Base-by-base conservation (phyloP, 2,113 vertebrate species). In the Porphyrio hochstetteri region DNA sequence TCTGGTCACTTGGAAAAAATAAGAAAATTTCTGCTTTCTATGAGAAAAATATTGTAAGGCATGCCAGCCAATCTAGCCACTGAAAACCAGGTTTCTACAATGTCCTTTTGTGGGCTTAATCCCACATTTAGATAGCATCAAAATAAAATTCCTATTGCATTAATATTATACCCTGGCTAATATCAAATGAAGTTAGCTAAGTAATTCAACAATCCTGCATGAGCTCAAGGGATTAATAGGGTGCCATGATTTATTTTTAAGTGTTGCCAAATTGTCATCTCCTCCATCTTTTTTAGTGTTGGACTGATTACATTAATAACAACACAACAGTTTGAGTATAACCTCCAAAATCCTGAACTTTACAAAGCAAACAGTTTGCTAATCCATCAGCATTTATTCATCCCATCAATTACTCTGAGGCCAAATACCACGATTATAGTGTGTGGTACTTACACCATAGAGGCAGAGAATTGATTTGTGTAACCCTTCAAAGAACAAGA, bases 301-400 rank as follows among this genome's bases (percentile, higher is more conserved):
- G 16, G n/a, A 70, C 52, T 77, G 86, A 88, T 93, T 94, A 65
- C 35, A 50, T 79, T 88, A 86, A 70, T 81, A 95, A 63, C 40
- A 92, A 55, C 46, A 68, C 42, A 84, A 84, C 27, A 53, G 23
- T 89, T 88, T 81, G 61, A 78, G 60, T 44, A 20, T 95, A 93
- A 95, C 95, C 86, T 93, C 65, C 42, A 55, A 95, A 93, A 95
- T 86, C 74, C 55, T 87, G 53, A 93, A 92, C 78, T 90, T 93
- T 82, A 70, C 67, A 94, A 87, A 89, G 53, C n/a, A 96, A 95
- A 95, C 44, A 96, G 29, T 95, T 95, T 92, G 55, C 78, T 96
- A 91, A 93, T 96, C 81, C 78, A 94, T 85, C 93, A 90, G n/a
- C n/a, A 63, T 91, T 92, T 93, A 76, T 91, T 90, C 95, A 91